A percentile compares a stretch with the other conserved stretches of the same genome.
Evolutionary conservation across 1,140 invertebrate species (phyloP).

Genomic region (Conus betulinus): DNA sequence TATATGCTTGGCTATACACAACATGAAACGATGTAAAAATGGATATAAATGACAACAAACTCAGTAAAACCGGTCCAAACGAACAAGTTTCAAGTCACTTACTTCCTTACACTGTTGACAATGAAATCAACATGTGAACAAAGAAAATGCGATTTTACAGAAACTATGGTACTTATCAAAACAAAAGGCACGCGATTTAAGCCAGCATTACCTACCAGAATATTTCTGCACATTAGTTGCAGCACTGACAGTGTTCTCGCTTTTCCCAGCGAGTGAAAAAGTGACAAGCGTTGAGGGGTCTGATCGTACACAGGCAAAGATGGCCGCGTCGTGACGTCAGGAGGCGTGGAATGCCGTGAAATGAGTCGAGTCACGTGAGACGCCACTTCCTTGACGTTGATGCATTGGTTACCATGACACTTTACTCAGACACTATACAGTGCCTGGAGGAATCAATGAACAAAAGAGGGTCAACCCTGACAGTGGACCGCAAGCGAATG

Average conservation of each 20-base stretch:
- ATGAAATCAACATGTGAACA: background rate
- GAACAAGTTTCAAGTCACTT: too few species aligned
- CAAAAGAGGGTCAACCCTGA: background rate
- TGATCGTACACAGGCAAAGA: constrained; percentile 35
- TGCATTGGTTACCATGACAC: background rate
- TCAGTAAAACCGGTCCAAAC: too few species aligned
- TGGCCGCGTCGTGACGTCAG: constrained; percentile 38
- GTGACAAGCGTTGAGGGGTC: constrained; percentile 5
- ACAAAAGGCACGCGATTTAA: background rate
- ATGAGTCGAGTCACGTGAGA: constrained; percentile 33
- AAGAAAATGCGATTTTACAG: background rate
- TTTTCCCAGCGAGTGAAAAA: constrained; percentile 36
- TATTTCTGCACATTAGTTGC: constrained; percentile 64
- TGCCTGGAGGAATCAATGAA: background rate
- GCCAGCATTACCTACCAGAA: constrained; percentile 50
- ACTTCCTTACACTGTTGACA: too few species aligned
- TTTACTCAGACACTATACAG: background rate
- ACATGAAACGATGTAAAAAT: too few species aligned
- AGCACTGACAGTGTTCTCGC: constrained; percentile 47
- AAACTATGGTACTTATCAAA: background rate
- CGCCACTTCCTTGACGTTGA: constrained; percentile 27
- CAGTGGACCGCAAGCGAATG: background rate
- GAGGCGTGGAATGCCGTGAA: constrained; percentile 36
- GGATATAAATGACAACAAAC: too few species aligned
- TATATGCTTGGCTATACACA: too few species aligned